Conservation (phyloP, 30 jellyfish, hydroid and myxozoan species). For the Hydractinia symbiolongicarpus region DNA sequence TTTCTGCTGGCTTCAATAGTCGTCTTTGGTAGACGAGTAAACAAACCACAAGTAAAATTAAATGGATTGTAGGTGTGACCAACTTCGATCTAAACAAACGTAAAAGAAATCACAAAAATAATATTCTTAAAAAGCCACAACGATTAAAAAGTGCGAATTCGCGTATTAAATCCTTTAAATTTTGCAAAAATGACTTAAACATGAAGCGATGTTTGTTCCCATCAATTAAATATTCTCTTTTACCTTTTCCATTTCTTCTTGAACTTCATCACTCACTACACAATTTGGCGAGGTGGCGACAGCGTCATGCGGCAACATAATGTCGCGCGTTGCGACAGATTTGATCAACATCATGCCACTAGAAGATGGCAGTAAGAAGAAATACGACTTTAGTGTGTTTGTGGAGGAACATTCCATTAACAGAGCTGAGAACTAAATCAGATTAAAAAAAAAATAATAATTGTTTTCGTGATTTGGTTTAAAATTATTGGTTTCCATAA, state of each 20-base stretch:
- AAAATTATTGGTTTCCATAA: too few species aligned
- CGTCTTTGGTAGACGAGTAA: too few species aligned
- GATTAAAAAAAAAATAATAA: too few species aligned
- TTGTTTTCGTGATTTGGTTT: too few species aligned
- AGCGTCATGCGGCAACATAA: slow-evolving; percentile 32
- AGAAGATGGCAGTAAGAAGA: slow-evolving; percentile 36
- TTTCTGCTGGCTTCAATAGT: too few species aligned
- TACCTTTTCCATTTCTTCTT: slow-evolving; percentile 11
- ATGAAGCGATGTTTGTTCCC: too few species aligned
- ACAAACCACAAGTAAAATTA: slow-evolving; percentile 19
- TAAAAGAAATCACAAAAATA: not conserved
- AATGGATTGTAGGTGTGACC: slow-evolving; percentile 7
- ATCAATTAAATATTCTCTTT: not conserved
- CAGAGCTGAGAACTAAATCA: too few species aligned
- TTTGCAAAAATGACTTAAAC: too few species aligned
- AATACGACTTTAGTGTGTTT: slow-evolving; percentile 7
- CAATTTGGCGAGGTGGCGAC: not conserved
- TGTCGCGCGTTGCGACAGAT: slow-evolving; percentile 35
- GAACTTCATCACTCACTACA: not conserved
- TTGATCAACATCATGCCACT: slow-evolving; percentile 30
- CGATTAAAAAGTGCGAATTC: not conserved
- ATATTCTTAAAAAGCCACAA: not conserved
- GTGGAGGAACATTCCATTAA: not conserved
- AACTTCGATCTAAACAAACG: not conserved
- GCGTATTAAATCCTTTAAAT: too few species aligned